Evolutionary conservation across 1,140 invertebrate species (phyloP).

Genomic region (Brachionus paranguensis): DNA sequence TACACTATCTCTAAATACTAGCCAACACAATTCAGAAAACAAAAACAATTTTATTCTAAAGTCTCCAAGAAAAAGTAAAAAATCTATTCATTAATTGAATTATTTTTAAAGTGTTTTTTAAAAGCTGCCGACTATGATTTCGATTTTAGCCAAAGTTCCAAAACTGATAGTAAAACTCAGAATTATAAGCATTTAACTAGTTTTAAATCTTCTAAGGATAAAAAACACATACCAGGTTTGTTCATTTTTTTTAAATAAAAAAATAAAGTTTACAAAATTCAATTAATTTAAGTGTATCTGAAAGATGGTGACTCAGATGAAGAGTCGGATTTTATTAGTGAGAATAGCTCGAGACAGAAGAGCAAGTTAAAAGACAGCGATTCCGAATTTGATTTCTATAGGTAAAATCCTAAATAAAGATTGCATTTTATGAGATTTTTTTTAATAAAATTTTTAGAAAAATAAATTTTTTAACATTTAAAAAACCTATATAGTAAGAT

Average conservation of each 20-base stretch:
- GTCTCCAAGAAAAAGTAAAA: constrained; percentile 17
- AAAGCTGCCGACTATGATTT: background rate
- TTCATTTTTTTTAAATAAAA: background rate
- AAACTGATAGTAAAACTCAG: constrained; percentile 9
- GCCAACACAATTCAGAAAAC: background rate
- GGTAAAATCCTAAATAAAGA: background rate
- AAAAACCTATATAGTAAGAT: too few relatives aligned
- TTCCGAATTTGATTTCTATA: constrained; percentile 37
- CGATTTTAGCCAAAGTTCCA: constrained; percentile 37
- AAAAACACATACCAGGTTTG: constrained; percentile 3
- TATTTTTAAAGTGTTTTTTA: background rate
- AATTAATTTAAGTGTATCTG: constrained; percentile 13
- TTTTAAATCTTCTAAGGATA: constrained; percentile 13
- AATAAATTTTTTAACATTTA: background rate
- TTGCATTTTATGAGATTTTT: too few relatives aligned
- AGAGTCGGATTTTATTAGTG: constrained; percentile 7
- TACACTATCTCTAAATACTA: background rate
- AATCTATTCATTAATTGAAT: background rate
- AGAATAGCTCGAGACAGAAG: background rate
- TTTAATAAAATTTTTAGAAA: background rate
- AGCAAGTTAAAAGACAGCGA: background rate
- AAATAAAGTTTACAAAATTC: background rate
- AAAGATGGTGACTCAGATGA: constrained; percentile 6
- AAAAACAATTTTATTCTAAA: constrained; percentile 3
- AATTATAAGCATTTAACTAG: background rate